Conservation (phyloP, 2,797 vertebrate species). For the Poeciliopsis presidionis region DNA sequence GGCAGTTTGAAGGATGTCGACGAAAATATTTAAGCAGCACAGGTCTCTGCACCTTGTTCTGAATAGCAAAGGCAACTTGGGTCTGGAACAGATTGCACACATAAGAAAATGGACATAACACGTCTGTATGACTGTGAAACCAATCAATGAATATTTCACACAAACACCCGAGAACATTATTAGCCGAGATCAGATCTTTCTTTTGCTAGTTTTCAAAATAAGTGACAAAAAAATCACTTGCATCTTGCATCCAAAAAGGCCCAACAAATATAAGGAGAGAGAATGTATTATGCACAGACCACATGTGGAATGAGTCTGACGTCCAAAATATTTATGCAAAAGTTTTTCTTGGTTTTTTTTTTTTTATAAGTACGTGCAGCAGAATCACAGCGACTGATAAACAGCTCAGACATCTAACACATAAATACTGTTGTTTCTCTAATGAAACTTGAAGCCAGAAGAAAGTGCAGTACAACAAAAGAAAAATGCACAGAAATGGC, state of each 20-base stretch:
- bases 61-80: conserved; percentile 57
- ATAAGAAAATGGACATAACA: conserved; percentile 27
- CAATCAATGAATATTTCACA: conserved; percentile 65
- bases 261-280: conserved; percentile 18
- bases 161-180: conserved; percentile 22
- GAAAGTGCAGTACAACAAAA: background rate
- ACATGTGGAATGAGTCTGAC: conserved; percentile 36
- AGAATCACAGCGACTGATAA: conserved; percentile 27
- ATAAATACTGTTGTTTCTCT: background rate
- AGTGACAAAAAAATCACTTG: conserved; percentile 28
- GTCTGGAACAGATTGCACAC: conserved; percentile 27
- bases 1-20: conserved; percentile 66
- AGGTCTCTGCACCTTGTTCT: conserved; percentile 39
- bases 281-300: conserved; percentile 28
- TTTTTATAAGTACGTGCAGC: conserved; percentile 9
- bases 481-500: background rate
- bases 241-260: conserved; percentile 15
- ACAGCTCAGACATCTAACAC: background rate
- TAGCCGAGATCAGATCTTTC: conserved; percentile 55
- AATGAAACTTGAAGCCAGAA: background rate
- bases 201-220: conserved; percentile 1
- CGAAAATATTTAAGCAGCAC: conserved; percentile 63
- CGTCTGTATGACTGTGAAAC: conserved; percentile 34
- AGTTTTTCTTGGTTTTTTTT: background rate
- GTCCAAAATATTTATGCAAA: conserved; percentile 18